Evolutionary conservation across 2,888 invertebrate species (phyloP).

Genomic region (Lepidonotus clava): DNA sequence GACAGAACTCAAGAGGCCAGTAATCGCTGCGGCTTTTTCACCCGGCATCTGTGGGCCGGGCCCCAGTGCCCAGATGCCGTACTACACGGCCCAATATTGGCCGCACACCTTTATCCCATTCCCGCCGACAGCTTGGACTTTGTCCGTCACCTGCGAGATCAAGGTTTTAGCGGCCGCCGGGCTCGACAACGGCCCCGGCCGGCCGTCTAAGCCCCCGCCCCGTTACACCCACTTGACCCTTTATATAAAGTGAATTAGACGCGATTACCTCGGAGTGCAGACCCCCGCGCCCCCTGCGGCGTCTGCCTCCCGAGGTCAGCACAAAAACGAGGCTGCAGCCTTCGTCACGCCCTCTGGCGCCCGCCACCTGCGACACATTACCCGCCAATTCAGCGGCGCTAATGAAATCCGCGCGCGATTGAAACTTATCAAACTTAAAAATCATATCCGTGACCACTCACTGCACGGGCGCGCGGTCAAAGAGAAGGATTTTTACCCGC

Average conservation of each 20-base stretch:
- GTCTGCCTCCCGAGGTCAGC: constrained; percentile 26
- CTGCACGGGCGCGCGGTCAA: background rate
- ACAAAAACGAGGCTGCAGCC: background rate
- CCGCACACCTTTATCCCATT: background rate
- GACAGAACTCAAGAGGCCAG: constrained; percentile 20
- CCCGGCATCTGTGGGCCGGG: constrained; percentile 5
- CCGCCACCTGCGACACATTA: constrained; percentile 49
- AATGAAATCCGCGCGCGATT: constrained; percentile 6
- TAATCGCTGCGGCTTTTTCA: constrained; percentile 12
- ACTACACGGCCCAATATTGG: background rate
- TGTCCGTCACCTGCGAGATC: constrained; percentile 19
- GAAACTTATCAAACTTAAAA: constrained; percentile 37
- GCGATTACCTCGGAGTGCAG: constrained; percentile 21
- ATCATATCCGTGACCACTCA: constrained; percentile 47
- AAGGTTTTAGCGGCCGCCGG: background rate
- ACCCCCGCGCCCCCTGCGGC: background rate
- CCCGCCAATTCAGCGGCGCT: background rate
- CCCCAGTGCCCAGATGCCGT: constrained; percentile 20
- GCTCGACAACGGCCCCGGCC: background rate
- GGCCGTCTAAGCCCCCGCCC: background rate
- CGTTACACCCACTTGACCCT: constrained; percentile 53
- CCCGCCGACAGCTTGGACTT: constrained; percentile 24
- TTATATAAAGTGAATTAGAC: constrained; percentile 47
- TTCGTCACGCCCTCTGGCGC: constrained; percentile 43
- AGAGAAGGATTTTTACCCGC: constrained; percentile 27